These are phyloP conservation scores for Syrphus vitripennis DNA, from an alignment of 2,888 invertebrate genomes.

Conservation along the genomic window DNA sequence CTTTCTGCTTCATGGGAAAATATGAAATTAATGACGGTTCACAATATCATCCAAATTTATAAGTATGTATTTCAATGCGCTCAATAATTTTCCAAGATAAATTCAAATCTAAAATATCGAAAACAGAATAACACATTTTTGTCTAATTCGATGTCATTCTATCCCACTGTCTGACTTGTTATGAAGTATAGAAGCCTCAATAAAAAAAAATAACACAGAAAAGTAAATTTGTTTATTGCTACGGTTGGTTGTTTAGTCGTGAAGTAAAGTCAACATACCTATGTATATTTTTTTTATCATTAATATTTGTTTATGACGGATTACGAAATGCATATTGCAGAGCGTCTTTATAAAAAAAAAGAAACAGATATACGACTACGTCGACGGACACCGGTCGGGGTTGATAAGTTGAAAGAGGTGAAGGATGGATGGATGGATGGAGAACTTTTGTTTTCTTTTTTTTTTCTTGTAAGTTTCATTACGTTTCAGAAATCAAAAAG, in stretches of 20 bases:
- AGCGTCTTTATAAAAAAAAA: not conserved
- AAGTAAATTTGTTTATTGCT: conserved; percentile 55
- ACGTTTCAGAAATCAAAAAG: not conserved
- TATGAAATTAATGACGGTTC: no score
- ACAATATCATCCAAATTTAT: no score
- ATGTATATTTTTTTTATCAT: conserved; percentile 9
- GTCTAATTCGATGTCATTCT: not conserved
- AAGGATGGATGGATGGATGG: not conserved
- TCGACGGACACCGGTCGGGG: not conserved
- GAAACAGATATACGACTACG: not conserved
- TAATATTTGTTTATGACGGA: conserved; percentile 26
- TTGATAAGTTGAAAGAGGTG: not conserved
- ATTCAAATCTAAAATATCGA: no score
- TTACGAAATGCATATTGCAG: conserved; percentile 41
- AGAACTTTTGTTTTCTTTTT: no score
- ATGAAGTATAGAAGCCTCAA: conserved; percentile 33
- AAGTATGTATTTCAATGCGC: no score
- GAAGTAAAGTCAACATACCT: conserved; percentile 11
- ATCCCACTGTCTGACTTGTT: not conserved
- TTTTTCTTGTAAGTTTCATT: conserved; percentile 33
- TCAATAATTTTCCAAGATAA: no score
- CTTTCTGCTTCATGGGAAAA: no score
- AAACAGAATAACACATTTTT: not conserved
- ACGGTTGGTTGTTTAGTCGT: conserved; percentile 31
- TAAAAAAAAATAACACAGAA: conserved; percentile 32